Percentiles rank a stretch among this genome's conserved stretches.
Evolutionary conservation across 2,888 invertebrate genomes (phyloP).

Genomic region (Eilema griseolum): DNA sequence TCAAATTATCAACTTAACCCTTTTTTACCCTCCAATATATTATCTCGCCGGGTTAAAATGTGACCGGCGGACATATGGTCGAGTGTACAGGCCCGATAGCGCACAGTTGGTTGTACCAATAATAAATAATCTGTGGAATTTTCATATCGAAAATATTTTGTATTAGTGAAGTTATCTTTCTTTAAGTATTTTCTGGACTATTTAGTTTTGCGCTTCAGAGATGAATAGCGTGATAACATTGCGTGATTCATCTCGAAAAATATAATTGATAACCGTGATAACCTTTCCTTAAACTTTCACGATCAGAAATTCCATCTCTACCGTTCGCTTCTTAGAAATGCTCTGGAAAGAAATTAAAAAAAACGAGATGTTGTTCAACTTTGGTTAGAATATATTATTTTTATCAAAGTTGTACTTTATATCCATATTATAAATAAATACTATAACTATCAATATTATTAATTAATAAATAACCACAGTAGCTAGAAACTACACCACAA

Average conservation of each 20-base stretch:
- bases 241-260: no score
- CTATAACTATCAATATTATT: no score
- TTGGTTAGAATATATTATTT: no score
- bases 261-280: no score
- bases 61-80: constrained; percentile 26
- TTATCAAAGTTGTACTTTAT: no score
- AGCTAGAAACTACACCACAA: not conserved
- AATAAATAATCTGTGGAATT: constrained; percentile 54
- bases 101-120: constrained; percentile 38
- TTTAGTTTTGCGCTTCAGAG: not conserved
- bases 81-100: constrained; percentile 43
- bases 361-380: not conserved
- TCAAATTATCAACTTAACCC: constrained; percentile 50
- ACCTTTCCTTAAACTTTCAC: not conserved
- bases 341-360: not conserved
- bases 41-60: constrained; percentile 36
- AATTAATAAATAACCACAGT: no score
- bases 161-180: constrained; percentile 34
- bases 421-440: no score
- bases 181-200: not conserved
- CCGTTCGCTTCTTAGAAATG: not conserved
- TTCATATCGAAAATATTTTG: constrained; percentile 51
- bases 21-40: constrained; percentile 45
- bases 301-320: not conserved
- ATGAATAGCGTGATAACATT: no score